Evolutionary conservation across 2,888 invertebrate genomes (phyloP).

Genomic region (Oscheius myriophilus): DNA sequence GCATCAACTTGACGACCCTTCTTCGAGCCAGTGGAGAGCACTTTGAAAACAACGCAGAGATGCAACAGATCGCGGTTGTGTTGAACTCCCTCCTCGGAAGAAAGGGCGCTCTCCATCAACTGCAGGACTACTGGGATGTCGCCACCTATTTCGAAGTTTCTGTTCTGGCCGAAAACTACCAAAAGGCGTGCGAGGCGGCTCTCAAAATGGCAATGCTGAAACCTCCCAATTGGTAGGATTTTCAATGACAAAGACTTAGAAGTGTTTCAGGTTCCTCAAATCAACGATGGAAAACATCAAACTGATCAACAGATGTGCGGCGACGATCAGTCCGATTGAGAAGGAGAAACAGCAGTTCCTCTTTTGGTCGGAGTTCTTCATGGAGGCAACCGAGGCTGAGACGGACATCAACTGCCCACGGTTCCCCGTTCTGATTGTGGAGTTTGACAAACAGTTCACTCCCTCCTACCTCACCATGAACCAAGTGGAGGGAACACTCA

Average conservation of each 20-base stretch:
- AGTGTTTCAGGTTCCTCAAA: slow-evolving; percentile 84
- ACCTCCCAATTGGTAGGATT: slow-evolving; percentile 77
- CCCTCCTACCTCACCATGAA: slow-evolving; percentile 96
- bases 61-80: slow-evolving; percentile 81
- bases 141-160: slow-evolving; percentile 78
- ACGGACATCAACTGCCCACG: slow-evolving; percentile 76
- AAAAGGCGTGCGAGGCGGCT: slow-evolving; percentile 94
- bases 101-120: slow-evolving; percentile 90
- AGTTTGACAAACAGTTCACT: slow-evolving; percentile 87
- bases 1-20: slow-evolving; percentile 95
- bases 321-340: slow-evolving; percentile 58
- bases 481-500: slow-evolving; percentile 90
- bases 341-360: slow-evolving; percentile 59
- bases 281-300: slow-evolving; percentile 94
- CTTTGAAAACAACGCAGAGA: slow-evolving; percentile 78
- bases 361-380: slow-evolving; percentile 85
- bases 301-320: slow-evolving; percentile 83
- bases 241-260: slow-evolving; percentile 92
- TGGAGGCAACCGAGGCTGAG: slow-evolving; percentile 85
- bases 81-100: slow-evolving; percentile 96
- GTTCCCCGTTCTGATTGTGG: slow-evolving; percentile 79
- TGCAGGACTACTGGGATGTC: slow-evolving; percentile 99
- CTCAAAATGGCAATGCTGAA: slow-evolving; percentile 76
- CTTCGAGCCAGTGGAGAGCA: slow-evolving; percentile 95
- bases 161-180: slow-evolving; percentile 93